Base-by-base conservation (phyloP, 2,113 vertebrate genomes). In the Clupea harengus region DNA sequence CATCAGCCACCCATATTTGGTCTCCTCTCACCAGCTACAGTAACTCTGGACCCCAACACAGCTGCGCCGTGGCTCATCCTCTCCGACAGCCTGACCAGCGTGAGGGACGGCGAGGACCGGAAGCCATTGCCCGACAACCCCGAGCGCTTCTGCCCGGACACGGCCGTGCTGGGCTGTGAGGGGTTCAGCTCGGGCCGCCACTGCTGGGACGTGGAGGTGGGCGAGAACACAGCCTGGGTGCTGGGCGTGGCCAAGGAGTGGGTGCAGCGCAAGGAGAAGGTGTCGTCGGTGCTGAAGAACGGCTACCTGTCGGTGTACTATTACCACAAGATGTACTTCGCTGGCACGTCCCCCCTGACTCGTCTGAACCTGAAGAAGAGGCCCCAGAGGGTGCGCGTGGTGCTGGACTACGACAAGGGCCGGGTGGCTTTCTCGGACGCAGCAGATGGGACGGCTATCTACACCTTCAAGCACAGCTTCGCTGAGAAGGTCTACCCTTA, bases 261-360 rank as follows among this genome's bases (percentile, higher is more conserved):
- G 0, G 88, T 92, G 49, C 57, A 80, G 52, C 89, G 88, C 85
- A 95, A 94, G 25, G 90, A 94, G 87, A 94, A 93, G 9, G 88
- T 94, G 84, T 88, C 91, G 0, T 93, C 93, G 0, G 92, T 93
- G 82, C 86, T 92, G 52, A 90, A 88, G 50, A 93, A 94, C 18
- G 94, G 94, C 81, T 94, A 93, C 91, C 88, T 93, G 86, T 90
- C 91, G 0, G 88, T 95, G 67, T 94, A 93, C 88, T 94, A 91
- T 39, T 94, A 94, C 89, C 90, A 93, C 88, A 90, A 93, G 0
- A 94, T 93, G 93, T 92, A 94, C 90, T 93, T 94, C 15, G 93
- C 93, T 0, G 93, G 93, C 1, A 94, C 93, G 0, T 93, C 93
- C 0, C 93, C 93, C 5, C 82, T 93, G 11, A 93, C 93, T 0